Base-by-base conservation (phyloP, 2,113 vertebrate species). In the Aptenodytes forsteri region DNA sequence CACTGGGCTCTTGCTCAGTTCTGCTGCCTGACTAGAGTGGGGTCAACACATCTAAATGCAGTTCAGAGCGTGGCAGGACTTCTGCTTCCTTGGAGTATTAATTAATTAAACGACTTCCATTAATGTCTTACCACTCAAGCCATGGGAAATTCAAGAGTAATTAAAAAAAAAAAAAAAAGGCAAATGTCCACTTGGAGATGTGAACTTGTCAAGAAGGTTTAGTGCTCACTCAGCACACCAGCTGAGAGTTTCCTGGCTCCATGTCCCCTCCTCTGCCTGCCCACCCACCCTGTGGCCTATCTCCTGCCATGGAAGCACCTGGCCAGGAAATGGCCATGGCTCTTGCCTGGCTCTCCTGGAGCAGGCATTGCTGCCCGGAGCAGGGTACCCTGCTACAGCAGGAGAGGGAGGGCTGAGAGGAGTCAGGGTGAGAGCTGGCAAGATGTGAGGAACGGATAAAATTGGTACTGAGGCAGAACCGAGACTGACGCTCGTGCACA, bases 61-160 rank as follows among this genome's bases (percentile, higher is more conserved):
- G 44, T 50, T 85, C 75, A 80, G 79, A 86, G 66, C 54, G 30
- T 11, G 58, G 72, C 70, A 91, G n/a, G 26, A 56, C 38, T 82
- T 55, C 47, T 92, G 32, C 46, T 62, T 90, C 95, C 75, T 83
- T 90, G 70, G 49, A 80, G 90, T 54, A 72, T 86, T 88, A 76
- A 86, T 87, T 95, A 89, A 90, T 97, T 95, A 94, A 95, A 73
- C 44, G 78, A 44, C 66, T 90, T 75, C 46, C 58, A 61, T 73
- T 93, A 85, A 49, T 47, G 55, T n/a, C n/a, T 61, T 91, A 27
- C 46, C 40, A 36, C 54, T 61, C 36, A 66, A 86, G 62, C 67
- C 52, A 32, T 4, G 34, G 49, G 89, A 69, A 89, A 91, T 77
- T 61, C 18, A 73, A 50, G 42, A 81, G 49, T 72, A 90, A 95